These are phyloP conservation scores for Phaonia tiefii DNA, from an alignment of 2,888 invertebrate species.

Conservation along the genomic window DNA sequence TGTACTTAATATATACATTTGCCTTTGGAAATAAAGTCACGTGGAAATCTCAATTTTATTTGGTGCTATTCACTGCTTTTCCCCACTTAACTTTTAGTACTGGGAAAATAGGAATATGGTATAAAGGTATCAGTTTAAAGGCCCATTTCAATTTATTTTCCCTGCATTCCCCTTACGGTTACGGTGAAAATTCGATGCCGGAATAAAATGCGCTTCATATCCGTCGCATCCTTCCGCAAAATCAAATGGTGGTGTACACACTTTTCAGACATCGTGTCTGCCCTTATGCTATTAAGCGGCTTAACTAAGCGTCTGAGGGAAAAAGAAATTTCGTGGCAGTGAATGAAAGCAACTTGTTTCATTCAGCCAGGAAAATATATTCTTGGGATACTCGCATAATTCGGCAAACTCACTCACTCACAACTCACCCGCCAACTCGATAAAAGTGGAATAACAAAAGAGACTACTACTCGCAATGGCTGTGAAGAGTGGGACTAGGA, in stretches of 20 bases:
- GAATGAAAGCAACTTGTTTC: constrained; percentile 26
- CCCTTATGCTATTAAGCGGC: constrained; percentile 55
- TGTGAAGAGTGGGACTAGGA: background rate
- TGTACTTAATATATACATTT: too few species aligned
- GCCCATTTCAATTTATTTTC: constrained; percentile 38
- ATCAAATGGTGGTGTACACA: constrained; percentile 31
- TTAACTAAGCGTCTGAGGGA: constrained; percentile 47
- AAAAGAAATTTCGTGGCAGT: constrained; percentile 8
- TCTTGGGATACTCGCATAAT: background rate
- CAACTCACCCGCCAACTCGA: too few species aligned
- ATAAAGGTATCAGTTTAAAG: constrained; percentile 49
- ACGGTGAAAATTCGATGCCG: constrained; percentile 39
- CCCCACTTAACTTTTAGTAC: background rate
- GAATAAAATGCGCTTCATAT: constrained; percentile 33
- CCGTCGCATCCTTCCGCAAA: constrained; percentile 15
- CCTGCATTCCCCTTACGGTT: too few species aligned
- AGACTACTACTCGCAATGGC: background rate
- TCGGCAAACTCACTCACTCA: background rate
- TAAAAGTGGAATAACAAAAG: background rate
- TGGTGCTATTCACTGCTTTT: too few species aligned
- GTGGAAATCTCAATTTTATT: too few species aligned
- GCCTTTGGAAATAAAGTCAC: too few species aligned
- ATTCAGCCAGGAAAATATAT: constrained; percentile 32
- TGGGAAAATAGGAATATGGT: constrained; percentile 28
- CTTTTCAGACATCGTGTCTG: constrained; percentile 46